These are phyloP conservation scores for Lithophane ornitopus DNA, from an alignment of 2,888 invertebrate genomes.

Conservation along the genomic window DNA sequence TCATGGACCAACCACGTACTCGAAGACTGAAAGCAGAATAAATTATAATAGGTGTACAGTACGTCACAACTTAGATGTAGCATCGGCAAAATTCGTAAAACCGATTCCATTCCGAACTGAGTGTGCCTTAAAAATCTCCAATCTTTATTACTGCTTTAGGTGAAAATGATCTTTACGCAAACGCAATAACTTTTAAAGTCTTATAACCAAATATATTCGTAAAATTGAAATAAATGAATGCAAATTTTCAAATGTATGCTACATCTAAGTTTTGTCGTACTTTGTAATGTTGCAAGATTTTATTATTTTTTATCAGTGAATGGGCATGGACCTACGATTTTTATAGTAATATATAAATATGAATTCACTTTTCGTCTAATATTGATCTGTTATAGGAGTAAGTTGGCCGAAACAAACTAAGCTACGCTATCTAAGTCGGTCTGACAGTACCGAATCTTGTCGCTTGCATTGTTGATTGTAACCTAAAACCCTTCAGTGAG, in stretches of 20 bases:
- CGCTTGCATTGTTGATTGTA: constrained; percentile 27
- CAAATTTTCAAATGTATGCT: no score
- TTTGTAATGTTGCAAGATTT: background rate
- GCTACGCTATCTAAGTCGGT: background rate
- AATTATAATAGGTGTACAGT: background rate
- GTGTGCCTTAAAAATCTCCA: no score
- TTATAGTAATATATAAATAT: background rate
- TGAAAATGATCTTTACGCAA: no score
- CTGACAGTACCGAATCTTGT: constrained; percentile 6
- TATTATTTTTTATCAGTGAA: background rate
- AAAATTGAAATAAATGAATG: no score
- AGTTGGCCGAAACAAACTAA: background rate
- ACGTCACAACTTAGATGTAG: no score
- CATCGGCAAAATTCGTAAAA: no score
- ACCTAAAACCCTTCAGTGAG: background rate
- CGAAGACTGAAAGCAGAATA: background rate
- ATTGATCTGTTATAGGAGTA: background rate
- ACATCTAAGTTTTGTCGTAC: no score
- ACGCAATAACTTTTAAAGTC: no score
- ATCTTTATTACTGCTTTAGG: no score
- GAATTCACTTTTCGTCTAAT: background rate
- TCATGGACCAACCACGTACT: background rate
- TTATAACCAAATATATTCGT: no score
- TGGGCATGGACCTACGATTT: no score
- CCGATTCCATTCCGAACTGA: no score